Base-by-base conservation (phyloP, 2,113 vertebrate species). In the Amphiprion percula region DNA sequence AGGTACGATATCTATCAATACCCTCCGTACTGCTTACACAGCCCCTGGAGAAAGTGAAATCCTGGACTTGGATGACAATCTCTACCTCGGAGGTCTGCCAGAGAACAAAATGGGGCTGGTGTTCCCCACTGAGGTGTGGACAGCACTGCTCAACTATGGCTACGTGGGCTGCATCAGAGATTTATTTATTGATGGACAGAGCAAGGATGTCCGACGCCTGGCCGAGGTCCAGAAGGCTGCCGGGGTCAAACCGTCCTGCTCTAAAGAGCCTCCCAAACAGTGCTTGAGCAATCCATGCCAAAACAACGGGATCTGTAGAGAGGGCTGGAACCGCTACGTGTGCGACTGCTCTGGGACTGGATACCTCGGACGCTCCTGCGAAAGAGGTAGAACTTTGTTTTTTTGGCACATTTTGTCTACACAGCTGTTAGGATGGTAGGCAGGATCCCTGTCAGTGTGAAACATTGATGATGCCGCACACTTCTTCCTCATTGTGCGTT, bases 141-240 rank as follows among this genome's bases (percentile, higher is more conserved):
- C 98, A 30, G 97, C 98, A 0, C 94, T 99, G 80, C 97, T 99
- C 68, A 99, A 99, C 94, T 99, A 98, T 0, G 98, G 98, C 87
- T 99, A 99, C 0, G 98, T 99, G n/a, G 98, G 98, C 91, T 99
- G 98, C 94, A 97, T 99, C 83, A 94, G 98, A 83, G 98, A 99
- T 90, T 94, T 99, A 56, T 99, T 99, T 93, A 97, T 99, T 64
- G 98, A 99, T 4, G 98, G 98, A 61, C 98, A 99, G 91, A 99
- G 97, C 91, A 99, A 99, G 91, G 98, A 99, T 47, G 95, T 99
- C 68, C 96, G 98, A 30, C 97, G 97, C 71, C 96, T 98, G 94
- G 97, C 98, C 23, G 98, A 99, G 94, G 80, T 95, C 74, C 98
- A 99, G 87, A 97, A 96, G 62, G 98, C 97, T 15, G 93, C 97